Evolutionary conservation across 2,797 vertebrate species (phyloP).

Genomic region (Acipenser transmontanus): DNA sequence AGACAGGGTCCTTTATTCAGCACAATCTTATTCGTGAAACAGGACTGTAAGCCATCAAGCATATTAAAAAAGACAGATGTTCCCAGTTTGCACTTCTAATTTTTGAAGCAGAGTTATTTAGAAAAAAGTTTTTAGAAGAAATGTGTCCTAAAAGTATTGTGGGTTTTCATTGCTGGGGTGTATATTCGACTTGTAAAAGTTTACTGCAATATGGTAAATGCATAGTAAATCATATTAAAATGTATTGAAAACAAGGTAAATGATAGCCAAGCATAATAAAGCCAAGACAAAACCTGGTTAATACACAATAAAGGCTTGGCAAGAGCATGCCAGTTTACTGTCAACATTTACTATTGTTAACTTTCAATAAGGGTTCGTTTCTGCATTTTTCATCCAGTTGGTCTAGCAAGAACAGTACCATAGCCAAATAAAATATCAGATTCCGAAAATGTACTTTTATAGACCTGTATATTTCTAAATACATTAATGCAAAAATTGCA

Average conservation of each 20-base stretch:
- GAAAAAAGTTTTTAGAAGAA: background rate
- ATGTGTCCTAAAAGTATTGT: background rate
- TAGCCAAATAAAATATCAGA: conserved; percentile 55
- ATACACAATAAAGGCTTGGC: conserved; percentile 22
- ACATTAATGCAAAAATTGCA: conserved; percentile 37
- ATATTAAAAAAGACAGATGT: conserved; percentile 16
- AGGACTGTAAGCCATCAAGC: conserved; percentile 26
- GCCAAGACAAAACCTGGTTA: conserved; percentile 22
- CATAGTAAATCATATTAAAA: conserved; percentile 2
- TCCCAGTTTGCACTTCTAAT: conserved; percentile 3
- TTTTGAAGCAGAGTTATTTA: conserved; percentile 1
- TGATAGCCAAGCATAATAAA: conserved; percentile 12
- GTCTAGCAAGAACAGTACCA: conserved; percentile 38
- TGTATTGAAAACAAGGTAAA: conserved; percentile 10
- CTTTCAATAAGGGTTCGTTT: conserved; percentile 37
- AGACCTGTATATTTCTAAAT: conserved; percentile 49
- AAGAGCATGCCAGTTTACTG: conserved; percentile 25
- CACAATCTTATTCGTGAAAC: conserved; percentile 39
- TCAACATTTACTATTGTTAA: conserved; percentile 31
- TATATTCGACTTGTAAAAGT: background rate
- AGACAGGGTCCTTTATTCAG: conserved; percentile 43
- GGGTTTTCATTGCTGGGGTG: background rate
- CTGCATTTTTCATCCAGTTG: conserved; percentile 35
- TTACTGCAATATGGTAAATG: no score
- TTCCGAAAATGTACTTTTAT: conserved; percentile 57